Conservation (phyloP, 1,140 invertebrate species). For the Popillia japonica region DNA sequence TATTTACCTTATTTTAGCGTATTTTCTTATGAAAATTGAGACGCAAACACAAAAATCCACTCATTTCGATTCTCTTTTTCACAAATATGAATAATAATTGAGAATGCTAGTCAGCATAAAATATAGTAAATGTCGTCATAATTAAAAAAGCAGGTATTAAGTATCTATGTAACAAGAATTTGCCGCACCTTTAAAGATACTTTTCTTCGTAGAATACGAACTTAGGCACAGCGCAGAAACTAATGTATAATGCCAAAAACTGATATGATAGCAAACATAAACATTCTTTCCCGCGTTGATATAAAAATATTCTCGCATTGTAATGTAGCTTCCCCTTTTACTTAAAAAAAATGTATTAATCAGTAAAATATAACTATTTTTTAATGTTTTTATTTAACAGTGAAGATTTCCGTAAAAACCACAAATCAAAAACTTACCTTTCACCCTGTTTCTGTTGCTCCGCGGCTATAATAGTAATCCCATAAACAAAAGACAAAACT, state of each 20-base stretch:
- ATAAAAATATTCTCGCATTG: background rate
- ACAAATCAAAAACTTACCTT: constrained; percentile 15
- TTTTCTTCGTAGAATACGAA: background rate
- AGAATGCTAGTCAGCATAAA: background rate
- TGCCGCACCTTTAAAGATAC: constrained; percentile 33
- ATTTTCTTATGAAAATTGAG: background rate
- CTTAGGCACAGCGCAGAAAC: background rate
- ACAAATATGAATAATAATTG: background rate
- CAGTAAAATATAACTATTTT: background rate
- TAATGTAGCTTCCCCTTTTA: background rate
- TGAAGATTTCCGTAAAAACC: background rate
- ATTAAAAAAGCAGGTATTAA: background rate
- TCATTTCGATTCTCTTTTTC: background rate
- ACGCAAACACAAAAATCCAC: too few relatives aligned
- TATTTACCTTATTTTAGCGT: constrained; percentile 21
- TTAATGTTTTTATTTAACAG: background rate
- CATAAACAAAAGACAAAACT: constrained; percentile 19
- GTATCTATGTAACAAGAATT: constrained; percentile 25
- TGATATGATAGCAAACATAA: constrained; percentile 24
- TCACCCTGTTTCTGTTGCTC: constrained; percentile 32
- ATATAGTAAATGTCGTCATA: background rate
- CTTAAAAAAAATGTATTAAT: background rate
- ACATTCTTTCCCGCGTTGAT: constrained; percentile 14
- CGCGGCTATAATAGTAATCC: constrained; percentile 30
- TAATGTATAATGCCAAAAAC: background rate